These are phyloP conservation scores for Isoperla grammatica DNA, from an alignment of 2,888 invertebrate species.

Conservation along the genomic window DNA sequence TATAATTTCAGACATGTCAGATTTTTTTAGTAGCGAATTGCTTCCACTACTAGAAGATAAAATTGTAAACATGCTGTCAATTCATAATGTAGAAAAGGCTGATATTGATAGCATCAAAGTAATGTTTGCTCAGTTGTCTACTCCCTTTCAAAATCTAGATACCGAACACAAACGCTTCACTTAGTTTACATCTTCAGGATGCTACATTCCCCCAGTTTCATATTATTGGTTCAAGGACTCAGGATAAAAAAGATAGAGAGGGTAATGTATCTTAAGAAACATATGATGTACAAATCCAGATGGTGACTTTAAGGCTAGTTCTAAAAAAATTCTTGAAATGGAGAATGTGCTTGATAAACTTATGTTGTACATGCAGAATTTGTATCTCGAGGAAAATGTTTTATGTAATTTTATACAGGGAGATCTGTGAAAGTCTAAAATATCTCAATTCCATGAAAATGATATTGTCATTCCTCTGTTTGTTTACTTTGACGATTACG, in stretches of 20 bases:
- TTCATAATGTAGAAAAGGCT: neutral
- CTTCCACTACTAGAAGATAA: neutral
- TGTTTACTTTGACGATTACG: too few relatives aligned
- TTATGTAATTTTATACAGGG: too few relatives aligned
- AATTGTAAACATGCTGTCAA: neutral
- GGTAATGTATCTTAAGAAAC: too few relatives aligned
- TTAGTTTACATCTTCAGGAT: neutral
- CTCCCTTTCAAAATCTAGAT: neutral
- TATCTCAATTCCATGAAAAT: neutral
- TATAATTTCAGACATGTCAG: neutral
- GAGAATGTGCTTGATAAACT: neutral
- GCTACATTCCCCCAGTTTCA: neutral
- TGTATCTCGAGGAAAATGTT: neutral
- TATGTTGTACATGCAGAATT: neutral
- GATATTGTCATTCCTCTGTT: slow-evolving; percentile 2
- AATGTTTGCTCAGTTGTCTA: neutral
- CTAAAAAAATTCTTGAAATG: slow-evolving; percentile 8
- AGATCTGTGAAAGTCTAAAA: neutral
- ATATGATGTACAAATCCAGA: too few relatives aligned
- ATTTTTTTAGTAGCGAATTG: neutral
- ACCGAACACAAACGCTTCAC: neutral
- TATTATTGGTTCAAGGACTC: neutral
- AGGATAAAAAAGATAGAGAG: neutral
- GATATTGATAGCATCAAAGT: neutral
- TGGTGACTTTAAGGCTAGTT: too few relatives aligned